Conservation (phyloP, 1,140 invertebrate species). For the Heliconius melpomene region DNA sequence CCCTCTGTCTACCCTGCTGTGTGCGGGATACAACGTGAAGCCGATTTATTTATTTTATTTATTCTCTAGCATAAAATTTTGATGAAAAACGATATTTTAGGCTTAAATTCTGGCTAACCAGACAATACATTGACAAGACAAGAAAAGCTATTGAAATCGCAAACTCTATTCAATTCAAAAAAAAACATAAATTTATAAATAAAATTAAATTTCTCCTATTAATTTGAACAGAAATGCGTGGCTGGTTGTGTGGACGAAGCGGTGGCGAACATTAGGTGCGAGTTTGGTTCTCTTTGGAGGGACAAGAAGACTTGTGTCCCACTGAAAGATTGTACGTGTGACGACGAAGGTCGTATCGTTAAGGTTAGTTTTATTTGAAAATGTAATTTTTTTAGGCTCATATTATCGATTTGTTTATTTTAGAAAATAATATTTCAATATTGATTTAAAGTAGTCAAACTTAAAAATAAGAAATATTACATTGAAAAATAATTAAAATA, state of each 20-base stretch:
- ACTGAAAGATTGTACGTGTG: slow-evolving; percentile 86
- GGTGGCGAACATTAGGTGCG: slow-evolving; percentile 59
- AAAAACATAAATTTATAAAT: background rate
- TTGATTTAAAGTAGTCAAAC: too few relatives aligned
- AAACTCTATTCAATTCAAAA: too few relatives aligned
- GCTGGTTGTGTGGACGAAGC: slow-evolving; percentile 68
- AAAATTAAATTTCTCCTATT: background rate
- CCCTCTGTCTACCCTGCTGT: too few relatives aligned
- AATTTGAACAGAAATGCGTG: slow-evolving; percentile 58
- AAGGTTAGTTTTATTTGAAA: slow-evolving; percentile 67
- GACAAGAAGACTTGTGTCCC: slow-evolving; percentile 87
- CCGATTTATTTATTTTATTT: too few relatives aligned
- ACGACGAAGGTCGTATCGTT: slow-evolving; percentile 83
- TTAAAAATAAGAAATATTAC: too few relatives aligned
- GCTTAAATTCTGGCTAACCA: too few relatives aligned
- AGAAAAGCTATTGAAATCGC: too few relatives aligned
- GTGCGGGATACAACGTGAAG: too few relatives aligned
- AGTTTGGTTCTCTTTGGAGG: slow-evolving; percentile 80
- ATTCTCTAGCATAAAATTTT: too few relatives aligned
- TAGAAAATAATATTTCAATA: background rate
- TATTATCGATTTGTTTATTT: slow-evolving; percentile 1
- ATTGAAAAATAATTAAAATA: background rate
- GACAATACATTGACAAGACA: too few relatives aligned
- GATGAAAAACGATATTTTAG: too few relatives aligned
- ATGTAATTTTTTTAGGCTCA: background rate